Evolutionary conservation across 2,113 vertebrate species (phyloP).

Genomic region (Ctenodactylus gundi): DNA sequence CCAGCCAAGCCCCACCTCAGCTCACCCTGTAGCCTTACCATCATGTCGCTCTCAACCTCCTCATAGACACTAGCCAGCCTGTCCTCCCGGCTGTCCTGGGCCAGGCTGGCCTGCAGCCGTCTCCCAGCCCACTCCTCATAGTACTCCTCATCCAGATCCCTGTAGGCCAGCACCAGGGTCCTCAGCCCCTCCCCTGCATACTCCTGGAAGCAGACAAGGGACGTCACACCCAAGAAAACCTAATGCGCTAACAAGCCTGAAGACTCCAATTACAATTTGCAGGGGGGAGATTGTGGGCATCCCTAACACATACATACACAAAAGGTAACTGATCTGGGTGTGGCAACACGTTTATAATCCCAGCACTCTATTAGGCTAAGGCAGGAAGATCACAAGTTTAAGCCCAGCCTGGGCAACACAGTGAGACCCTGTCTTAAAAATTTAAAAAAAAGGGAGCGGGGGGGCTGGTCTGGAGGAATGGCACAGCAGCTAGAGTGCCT

Average conservation of each 20-base stretch:
- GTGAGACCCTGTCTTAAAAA: too few relatives aligned
- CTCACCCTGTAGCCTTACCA: constrained; percentile 81
- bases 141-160: constrained; percentile 91
- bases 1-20: not conserved
- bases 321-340: too few relatives aligned
- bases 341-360: too few relatives aligned
- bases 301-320: not conserved
- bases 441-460: too few relatives aligned
- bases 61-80: constrained; percentile 91
- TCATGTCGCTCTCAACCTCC: constrained; percentile 94
- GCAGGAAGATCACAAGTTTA: too few relatives aligned
- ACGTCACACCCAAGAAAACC: not conserved
- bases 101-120: constrained; percentile 84
- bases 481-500: too few relatives aligned
- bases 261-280: not conserved
- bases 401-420: too few relatives aligned
- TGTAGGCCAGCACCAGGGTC: constrained; percentile 93
- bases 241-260: not conserved
- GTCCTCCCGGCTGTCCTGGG: constrained; percentile 88
- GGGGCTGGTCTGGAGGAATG: too few relatives aligned
- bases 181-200: constrained; percentile 89
- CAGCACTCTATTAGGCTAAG: too few relatives aligned
- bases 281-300: not conserved
- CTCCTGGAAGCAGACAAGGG: constrained; percentile 78
- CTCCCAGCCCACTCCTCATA: constrained; percentile 90